Conservation (phyloP, 2,113 vertebrate species). For the Pica pica region DNA sequence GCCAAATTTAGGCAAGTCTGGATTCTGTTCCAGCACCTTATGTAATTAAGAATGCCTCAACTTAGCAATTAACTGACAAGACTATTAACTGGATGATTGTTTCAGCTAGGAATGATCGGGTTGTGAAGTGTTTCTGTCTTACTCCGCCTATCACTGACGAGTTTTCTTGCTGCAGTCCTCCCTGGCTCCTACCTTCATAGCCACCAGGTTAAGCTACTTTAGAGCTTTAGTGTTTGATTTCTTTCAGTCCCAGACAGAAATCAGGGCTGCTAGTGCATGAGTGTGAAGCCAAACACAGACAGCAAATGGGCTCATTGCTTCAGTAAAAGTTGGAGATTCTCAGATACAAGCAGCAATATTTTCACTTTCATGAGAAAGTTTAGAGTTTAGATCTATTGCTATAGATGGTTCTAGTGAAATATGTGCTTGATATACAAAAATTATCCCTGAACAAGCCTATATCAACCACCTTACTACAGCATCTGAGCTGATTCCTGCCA, state of each 20-base stretch:
- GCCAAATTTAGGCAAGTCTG: neutral
- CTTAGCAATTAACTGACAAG: neutral
- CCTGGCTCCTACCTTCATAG: neutral
- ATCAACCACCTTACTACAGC: neutral
- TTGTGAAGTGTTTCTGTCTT: neutral
- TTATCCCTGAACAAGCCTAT: neutral
- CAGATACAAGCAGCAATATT: neutral
- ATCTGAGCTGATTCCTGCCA: neutral
- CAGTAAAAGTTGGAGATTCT: neutral
- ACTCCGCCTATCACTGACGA: neutral
- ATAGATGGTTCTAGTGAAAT: neutral
- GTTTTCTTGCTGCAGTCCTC: neutral
- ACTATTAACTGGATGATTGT: neutral
- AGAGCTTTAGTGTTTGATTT: neutral
- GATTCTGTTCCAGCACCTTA: neutral
- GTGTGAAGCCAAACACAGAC: neutral
- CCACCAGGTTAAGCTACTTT: neutral
- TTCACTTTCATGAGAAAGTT: neutral
- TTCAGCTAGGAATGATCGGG: neutral
- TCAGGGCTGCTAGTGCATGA: neutral
- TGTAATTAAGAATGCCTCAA: neutral
- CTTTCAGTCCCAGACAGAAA: neutral
- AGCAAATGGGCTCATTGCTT: neutral
- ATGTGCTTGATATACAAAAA: neutral
- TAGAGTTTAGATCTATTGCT: neutral